These are phyloP conservation scores for Drosophila takahashii DNA, from an alignment of 1,140 invertebrate species.

Conservation along the genomic window DNA sequence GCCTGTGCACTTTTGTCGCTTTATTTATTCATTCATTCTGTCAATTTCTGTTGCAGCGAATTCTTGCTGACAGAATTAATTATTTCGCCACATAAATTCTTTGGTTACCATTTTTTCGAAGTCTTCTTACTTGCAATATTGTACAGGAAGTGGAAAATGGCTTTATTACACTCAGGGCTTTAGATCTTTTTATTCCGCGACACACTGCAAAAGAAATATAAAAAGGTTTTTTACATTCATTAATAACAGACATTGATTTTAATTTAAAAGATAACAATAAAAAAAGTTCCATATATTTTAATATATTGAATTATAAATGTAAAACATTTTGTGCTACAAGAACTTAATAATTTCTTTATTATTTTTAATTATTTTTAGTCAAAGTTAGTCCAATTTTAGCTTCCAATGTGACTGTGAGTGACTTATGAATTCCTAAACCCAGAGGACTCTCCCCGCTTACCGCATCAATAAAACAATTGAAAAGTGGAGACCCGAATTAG, in stretches of 20 bases:
- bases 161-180: slow-evolving; percentile 23
- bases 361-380: neutral
- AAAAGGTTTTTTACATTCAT: neutral
- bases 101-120: slow-evolving; percentile 22
- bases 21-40: slow-evolving; percentile 61
- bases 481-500: slow-evolving; percentile 69
- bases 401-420: slow-evolving; percentile 52
- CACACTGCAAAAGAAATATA: neutral
- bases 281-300: no score
- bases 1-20: slow-evolving; percentile 44
- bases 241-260: no score
- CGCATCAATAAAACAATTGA: slow-evolving; percentile 56
- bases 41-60: slow-evolving; percentile 67
- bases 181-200: neutral
- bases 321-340: no score
- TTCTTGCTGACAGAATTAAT: slow-evolving; percentile 77
- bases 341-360: no score
- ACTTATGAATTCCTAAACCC: slow-evolving; percentile 76
- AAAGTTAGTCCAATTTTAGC: neutral
- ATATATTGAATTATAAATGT: no score
- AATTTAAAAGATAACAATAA: no score
- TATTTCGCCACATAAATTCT: slow-evolving; percentile 81
- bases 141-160: slow-evolving; percentile 34
- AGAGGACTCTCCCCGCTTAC: slow-evolving; percentile 10
- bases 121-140: slow-evolving; percentile 18